Evolutionary conservation across 2,797 vertebrate species (phyloP), one percentile per base, ranked within the genome.

Genomic region (Sebastes flavidus): DNA sequence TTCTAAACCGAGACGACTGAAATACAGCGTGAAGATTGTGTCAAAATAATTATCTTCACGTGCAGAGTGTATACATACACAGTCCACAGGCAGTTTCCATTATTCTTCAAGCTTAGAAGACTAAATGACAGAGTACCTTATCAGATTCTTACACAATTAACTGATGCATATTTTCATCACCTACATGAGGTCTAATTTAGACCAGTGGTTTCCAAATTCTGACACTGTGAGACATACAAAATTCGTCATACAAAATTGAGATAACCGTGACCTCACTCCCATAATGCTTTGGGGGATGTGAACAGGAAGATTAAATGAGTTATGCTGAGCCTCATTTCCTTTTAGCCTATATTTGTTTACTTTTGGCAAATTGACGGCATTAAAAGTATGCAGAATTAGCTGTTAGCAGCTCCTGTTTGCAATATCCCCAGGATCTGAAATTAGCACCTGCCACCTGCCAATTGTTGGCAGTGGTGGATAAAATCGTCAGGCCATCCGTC

Each of bases 81-180:
- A 63, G 5, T 32, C 49, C 62, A 8, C 2, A 0, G 52, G 46
- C 20, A 1, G 12, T 58, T 29, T 42, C 34, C 55, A 63, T 81
- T 42, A 56, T 25, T 80, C 61, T 58, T 22, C 49, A 38, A 82
- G 54, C 71, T 61, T 20, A 67, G 66, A 10, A 18, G 60, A 38
- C 66, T 34, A 22, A 74, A 54, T n/a, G 16, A 72, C 30, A 9
- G 59, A 59, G 18, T 27, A 16, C 22, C 46, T 75, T 60, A 83
- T 83, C 74, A 70, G 52, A 80, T 67, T 82, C 16, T 70, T 71
- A 14, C 16, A 58, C 61, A 58, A n/a, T 62, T 71, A 65, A 87
- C 29, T 70, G 54, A 76, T 46, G 49, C 5, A 59, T 74, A 65
- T 72, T 72, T 75, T 67, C 42, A 78, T 72, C 65, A 54, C 10